Conservation (phyloP, 2,888 invertebrate genomes). For the Drosophila nr. fundita region DNA sequence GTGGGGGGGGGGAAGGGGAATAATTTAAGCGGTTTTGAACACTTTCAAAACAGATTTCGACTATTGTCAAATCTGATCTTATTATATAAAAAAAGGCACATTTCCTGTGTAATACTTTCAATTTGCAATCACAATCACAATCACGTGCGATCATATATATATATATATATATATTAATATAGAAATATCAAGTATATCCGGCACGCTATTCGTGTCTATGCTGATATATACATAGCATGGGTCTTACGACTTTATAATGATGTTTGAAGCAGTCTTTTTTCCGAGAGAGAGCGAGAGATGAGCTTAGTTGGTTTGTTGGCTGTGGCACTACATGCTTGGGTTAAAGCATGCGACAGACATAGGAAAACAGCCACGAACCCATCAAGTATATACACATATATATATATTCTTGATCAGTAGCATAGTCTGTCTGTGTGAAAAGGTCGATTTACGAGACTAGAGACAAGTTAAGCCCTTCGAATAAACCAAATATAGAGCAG, state of each 20-base stretch:
- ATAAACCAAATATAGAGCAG: neutral
- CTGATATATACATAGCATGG: neutral
- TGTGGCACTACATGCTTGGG: neutral
- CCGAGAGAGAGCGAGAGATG: neutral
- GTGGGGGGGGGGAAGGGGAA: neutral
- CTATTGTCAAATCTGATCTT: conserved; percentile 35
- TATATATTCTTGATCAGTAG: neutral
- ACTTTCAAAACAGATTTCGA: conserved; percentile 15
- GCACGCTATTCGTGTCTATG: conserved; percentile 48
- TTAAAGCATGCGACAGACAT: neutral
- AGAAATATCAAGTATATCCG: conserved; percentile 39
- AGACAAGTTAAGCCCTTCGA: neutral
- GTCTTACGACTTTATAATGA: neutral
- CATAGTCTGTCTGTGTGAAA: neutral
- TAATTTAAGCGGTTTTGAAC: conserved; percentile 14
- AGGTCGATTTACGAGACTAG: neutral
- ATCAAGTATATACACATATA: neutral
- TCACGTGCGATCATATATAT: conserved; percentile 39
- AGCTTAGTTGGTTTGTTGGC: neutral
- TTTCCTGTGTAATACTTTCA: conserved; percentile 45
- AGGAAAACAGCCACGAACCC: neutral
- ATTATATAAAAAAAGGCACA: conserved; percentile 15
- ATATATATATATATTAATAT: neutral
- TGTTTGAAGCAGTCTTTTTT: neutral
- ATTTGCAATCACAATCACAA: conserved; percentile 57